Base-by-base conservation (phyloP, 2,113 vertebrate genomes). In the Plecturocebus donacophilus region DNA sequence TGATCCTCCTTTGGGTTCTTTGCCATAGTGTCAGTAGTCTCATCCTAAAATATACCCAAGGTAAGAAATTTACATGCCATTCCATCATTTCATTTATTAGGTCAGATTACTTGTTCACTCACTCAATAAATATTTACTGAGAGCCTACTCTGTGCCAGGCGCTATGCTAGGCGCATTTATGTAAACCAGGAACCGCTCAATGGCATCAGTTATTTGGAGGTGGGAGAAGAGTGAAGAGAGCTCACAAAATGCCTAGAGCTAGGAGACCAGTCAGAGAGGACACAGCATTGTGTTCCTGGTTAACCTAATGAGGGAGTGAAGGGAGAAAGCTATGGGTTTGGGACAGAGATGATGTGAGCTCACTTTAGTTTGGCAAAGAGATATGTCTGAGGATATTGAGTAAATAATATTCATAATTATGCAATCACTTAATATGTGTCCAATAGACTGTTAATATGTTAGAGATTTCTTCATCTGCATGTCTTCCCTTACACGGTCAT, bases 381-480 rank as follows among this genome's bases (percentile, higher is more conserved):
- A 52, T 21, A 52, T 9, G 6, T 84, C 80, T 84, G 56, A 85
- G 0, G 16, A 71, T 77, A 73, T 25, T 54, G 35, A 16, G 8
- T 52, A 90, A 75, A 70, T 75, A 47, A 92, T 40, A 66, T 14
- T 58, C 35, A 20, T 12, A 91, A 49, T 96, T 83, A 91, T 4
- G 8, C 13, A 13, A 92, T 13, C 40, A 79, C 19, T 77, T 92
- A 73, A 27, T 76, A 25, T 73, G n/a, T 81, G 49, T 23, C 87
- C 27, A 71, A 82, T 23, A 80, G 47, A 84, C 45, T 81, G n/a
- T 52, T 47, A 54, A 56, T 81, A 87, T 54, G 11, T 10, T 79
- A n/a, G n/a, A 75, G 20, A 80, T 89, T 95, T 95, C n/a, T 85
- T 76, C 85, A 92, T 80, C 40, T 76, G 58, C 47, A 58, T 80